These are phyloP conservation scores for Diglossa cyanea DNA, from an alignment of 2,797 vertebrate genomes.

Conservation along the genomic window DNA sequence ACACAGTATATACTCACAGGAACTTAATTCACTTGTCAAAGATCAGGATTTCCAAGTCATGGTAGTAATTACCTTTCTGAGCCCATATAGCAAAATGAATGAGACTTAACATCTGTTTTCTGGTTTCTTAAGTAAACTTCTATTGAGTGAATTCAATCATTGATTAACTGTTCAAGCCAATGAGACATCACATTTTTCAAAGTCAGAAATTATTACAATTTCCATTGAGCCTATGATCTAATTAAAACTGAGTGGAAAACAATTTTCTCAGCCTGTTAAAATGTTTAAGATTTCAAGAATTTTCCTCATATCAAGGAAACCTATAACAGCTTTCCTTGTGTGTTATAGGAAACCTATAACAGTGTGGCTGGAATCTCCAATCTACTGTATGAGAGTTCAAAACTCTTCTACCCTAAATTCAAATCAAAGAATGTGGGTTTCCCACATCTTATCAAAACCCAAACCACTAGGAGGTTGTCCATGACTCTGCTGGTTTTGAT, in stretches of 20 bases:
- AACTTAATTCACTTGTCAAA: constrained; percentile 43
- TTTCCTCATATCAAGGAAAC: background rate
- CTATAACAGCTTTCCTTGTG: background rate
- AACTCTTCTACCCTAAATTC: background rate
- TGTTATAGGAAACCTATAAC: background rate
- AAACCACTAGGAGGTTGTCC: background rate
- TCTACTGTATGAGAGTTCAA: background rate
- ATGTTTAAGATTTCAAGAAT: constrained; percentile 16
- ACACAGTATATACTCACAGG: background rate
- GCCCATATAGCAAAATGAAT: constrained; percentile 33
- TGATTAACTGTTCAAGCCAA: constrained; percentile 65
- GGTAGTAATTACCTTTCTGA: constrained; percentile 55
- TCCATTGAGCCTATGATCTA: constrained; percentile 17
- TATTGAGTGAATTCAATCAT: constrained; percentile 49
- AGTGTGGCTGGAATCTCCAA: background rate
- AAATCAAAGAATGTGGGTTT: background rate
- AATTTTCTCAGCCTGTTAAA: constrained; percentile 20
- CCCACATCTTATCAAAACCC: background rate
- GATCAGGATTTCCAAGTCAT: constrained; percentile 35
- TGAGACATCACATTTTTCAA: constrained; percentile 62
- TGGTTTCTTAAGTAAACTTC: constrained; percentile 54
- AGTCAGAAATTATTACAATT: constrained; percentile 62
- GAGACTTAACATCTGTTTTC: constrained; percentile 66
- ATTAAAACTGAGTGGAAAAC: constrained; percentile 49
- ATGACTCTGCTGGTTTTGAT: background rate